These are phyloP conservation scores for Ooceraea biroi DNA, from an alignment of 1,140 invertebrate genomes.

Conservation along the genomic window DNA sequence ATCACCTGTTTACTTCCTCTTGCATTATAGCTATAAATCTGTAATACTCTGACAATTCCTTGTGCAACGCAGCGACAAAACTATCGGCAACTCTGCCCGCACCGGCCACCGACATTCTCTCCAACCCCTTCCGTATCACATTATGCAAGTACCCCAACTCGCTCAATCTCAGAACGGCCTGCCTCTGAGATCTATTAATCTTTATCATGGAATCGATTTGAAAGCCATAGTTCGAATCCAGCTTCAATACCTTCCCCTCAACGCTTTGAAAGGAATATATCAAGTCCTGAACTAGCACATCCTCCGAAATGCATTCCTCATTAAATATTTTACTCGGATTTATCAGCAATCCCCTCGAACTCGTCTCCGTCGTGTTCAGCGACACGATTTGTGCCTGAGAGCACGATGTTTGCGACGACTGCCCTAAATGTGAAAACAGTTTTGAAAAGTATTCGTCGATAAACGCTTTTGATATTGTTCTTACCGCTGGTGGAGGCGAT, in stretches of 20 bases:
- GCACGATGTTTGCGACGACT: slow-evolving; percentile 75
- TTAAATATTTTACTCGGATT: slow-evolving; percentile 78
- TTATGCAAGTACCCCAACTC: slow-evolving; percentile 96
- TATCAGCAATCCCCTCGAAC: slow-evolving; percentile 49
- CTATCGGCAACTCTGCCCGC: slow-evolving; percentile 94
- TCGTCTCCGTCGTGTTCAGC: slow-evolving; percentile 75
- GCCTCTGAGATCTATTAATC: slow-evolving; percentile 82
- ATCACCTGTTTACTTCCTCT: slow-evolving; percentile 89
- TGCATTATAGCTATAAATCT: slow-evolving; percentile 95
- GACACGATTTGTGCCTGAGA: slow-evolving; percentile 77
- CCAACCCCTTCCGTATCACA: slow-evolving; percentile 90
- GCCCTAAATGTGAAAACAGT: slow-evolving; percentile 73
- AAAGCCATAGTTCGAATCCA: slow-evolving; percentile 90
- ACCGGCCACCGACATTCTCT: slow-evolving; percentile 87
- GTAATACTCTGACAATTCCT: slow-evolving; percentile 95
- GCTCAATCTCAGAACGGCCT: slow-evolving; percentile 90
- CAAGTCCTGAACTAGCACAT: slow-evolving; percentile 91
- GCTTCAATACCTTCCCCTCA: slow-evolving; percentile 91
- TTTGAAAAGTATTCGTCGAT: neutral
- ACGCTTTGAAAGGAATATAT: slow-evolving; percentile 94
- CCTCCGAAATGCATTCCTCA: slow-evolving; percentile 83
- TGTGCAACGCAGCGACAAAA: slow-evolving; percentile 93
- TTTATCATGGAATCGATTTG: slow-evolving; percentile 89
- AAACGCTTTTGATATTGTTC: neutral
- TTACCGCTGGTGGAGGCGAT: slow-evolving; percentile 82